Evolutionary conservation across 2,888 invertebrate genomes (phyloP), one percentile per base, ranked within the genome.

Genomic region (Zaprionus lineosus): DNA sequence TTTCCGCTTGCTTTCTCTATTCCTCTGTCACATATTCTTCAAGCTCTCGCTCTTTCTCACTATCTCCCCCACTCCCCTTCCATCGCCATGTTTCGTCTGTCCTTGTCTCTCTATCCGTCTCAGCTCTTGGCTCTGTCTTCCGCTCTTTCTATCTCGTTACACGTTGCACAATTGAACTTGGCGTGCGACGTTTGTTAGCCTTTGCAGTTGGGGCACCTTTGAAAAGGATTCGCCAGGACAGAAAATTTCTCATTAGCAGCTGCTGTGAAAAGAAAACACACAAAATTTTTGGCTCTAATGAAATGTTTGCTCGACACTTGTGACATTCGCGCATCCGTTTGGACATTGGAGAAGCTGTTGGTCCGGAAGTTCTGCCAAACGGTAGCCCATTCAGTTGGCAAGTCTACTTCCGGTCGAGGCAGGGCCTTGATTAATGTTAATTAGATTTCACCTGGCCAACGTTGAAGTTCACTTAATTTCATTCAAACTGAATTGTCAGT

Each of bases 261-360:
- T 56, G 74, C 72, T 69, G 58, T 56, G 62, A 69, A 65, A 69
- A 57, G 56, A 69, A 69, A 65, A 53, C 55, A 69, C 68, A 64
- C 67, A 50, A 60, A 74, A 74, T 78, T n/a, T n/a, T 79, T 68
- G 70, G 74, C 79, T 74, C 81, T 77, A 81, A 82, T 82, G 81
- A 82, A 79, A 81, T 82, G 79, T 81, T 82, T 81, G 82, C 82
- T 67, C 65, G 77, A 77, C 83, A 81, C 81, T 83, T 74, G 81
- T 81, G 81, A 83, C 83, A 81, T 60, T 81, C 78, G 83, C 70
- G 82, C 70, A 62, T 82, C 70, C 79, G 69, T 52, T 74, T 66
- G 73, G 52, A 59, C 40, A 62, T 29, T 33, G 36, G 59, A 40
- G 51, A 29, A 29, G 58, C 52, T 43, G 33, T 36, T 26, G 21